phyloP scores from a whole-genome alignment of 2,797 vertebrate genomes.

The Xenopus petersii region DNA sequence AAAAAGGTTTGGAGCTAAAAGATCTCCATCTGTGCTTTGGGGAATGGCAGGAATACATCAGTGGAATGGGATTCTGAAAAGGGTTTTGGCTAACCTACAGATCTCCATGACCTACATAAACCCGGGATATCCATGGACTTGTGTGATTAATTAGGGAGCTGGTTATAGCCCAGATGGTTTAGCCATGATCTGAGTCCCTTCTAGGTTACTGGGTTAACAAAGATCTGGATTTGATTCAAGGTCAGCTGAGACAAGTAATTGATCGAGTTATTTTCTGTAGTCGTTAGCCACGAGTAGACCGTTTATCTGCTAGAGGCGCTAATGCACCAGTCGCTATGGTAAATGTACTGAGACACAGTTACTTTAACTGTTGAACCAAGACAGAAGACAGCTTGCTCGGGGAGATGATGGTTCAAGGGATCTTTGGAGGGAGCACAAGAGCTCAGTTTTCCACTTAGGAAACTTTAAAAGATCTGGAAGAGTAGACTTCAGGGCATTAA shows the following conservation, averaged over 20 bases:
- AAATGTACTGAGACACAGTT: background rate
- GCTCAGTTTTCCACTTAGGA: too few species aligned
- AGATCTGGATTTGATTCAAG: background rate
- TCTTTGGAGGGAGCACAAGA: too few species aligned
- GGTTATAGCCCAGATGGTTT: slow-evolving; percentile 9
- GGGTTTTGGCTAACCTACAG: slow-evolving; percentile 6
- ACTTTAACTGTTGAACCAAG: too few species aligned
- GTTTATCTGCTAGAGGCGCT: too few species aligned
- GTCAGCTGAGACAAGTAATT: background rate
- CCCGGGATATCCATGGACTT: too few species aligned
- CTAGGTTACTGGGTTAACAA: slow-evolving; percentile 15
- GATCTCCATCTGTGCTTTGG: background rate
- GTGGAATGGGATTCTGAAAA: slow-evolving; percentile 3
- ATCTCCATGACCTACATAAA: background rate
- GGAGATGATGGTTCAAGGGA: too few species aligned
- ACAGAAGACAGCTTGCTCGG: too few species aligned
- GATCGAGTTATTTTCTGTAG: background rate
- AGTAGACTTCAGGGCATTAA: too few species aligned
- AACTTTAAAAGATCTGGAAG: too few species aligned
- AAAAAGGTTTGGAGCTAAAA: background rate
- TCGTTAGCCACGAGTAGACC: background rate
- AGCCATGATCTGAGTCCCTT: background rate
- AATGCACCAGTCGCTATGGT: background rate
- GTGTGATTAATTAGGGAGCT: background rate
- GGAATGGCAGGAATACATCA: background rate